Conservation (phyloP, 2,888 invertebrate genomes). For the Acrobasis suavella region DNA sequence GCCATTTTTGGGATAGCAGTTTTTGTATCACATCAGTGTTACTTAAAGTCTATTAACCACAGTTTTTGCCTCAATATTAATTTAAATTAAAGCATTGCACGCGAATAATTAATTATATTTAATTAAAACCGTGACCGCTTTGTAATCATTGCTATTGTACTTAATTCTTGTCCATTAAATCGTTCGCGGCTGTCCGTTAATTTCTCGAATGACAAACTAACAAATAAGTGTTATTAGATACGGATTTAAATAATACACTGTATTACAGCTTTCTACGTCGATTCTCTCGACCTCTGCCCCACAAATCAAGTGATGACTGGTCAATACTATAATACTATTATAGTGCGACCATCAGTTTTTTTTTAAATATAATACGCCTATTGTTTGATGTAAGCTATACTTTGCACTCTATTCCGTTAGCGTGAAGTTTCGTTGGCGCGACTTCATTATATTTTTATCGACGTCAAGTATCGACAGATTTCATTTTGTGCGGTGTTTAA, state of each 20-base stretch:
- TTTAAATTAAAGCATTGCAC: background rate
- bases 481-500: background rate
- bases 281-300: conserved; percentile 56
- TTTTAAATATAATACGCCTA: conserved; percentile 67
- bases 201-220: conserved; percentile 42
- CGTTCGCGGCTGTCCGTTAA: conserved; percentile 37
- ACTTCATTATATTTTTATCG: conserved; percentile 16
- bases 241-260: conserved; percentile 61
- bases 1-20: too few species aligned
- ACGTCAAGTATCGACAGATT: background rate
- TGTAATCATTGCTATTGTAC: background rate
- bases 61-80: too few species aligned
- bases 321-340: conserved; percentile 60
- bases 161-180: conserved; percentile 14
- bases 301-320: conserved; percentile 65
- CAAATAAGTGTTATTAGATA: conserved; percentile 49
- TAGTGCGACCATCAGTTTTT: conserved; percentile 62
- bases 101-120: background rate
- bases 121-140: conserved; percentile 1
- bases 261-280: conserved; percentile 63
- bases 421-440: conserved; percentile 39
- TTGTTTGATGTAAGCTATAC: conserved; percentile 73
- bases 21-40: too few species aligned
- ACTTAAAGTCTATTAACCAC: too few species aligned
- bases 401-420: conserved; percentile 51